phyloP scores from a whole-genome alignment of 1,140 invertebrate genomes.

The Drosophila nigromelanica region DNA sequence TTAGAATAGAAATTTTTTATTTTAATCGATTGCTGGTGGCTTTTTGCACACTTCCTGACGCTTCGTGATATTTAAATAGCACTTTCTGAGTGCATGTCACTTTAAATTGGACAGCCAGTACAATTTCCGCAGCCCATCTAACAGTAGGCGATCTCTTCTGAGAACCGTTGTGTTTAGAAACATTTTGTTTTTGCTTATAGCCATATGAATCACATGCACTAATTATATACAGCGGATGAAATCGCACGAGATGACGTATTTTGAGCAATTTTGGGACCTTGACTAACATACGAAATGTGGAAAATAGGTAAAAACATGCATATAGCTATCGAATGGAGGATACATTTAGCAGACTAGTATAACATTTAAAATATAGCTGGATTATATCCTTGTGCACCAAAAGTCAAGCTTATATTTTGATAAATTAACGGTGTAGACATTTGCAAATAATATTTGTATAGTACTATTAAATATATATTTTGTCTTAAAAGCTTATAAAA shows the following conservation, averaged over 20 bases:
- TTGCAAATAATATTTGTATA: no score
- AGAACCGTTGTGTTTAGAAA: constrained; percentile 46
- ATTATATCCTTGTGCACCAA: no score
- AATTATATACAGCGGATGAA: constrained; percentile 37
- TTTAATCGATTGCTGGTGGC: no score
- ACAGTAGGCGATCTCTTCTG: constrained; percentile 35
- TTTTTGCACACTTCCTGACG: no score
- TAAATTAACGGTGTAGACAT: no score
- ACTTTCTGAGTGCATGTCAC: constrained; percentile 58
- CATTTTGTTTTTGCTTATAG: constrained; percentile 13
- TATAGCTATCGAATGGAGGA: neutral
- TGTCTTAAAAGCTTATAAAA: no score
- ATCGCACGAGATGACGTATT: constrained; percentile 54
- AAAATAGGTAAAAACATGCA: constrained; percentile 19
- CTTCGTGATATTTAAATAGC: constrained; percentile 37
- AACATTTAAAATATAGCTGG: no score
- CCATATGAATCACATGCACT: constrained; percentile 54
- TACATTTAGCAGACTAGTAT: neutral
- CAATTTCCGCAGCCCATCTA: constrained; percentile 29
- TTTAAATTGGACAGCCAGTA: constrained; percentile 46
- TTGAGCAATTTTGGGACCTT: constrained; percentile 40
- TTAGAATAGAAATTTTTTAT: no score
- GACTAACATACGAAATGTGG: constrained; percentile 20
- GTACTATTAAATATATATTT: no score
- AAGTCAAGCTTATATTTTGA: no score